Conservation (phyloP, 2,797 vertebrate genomes). For the Gallirallus australis region DNA sequence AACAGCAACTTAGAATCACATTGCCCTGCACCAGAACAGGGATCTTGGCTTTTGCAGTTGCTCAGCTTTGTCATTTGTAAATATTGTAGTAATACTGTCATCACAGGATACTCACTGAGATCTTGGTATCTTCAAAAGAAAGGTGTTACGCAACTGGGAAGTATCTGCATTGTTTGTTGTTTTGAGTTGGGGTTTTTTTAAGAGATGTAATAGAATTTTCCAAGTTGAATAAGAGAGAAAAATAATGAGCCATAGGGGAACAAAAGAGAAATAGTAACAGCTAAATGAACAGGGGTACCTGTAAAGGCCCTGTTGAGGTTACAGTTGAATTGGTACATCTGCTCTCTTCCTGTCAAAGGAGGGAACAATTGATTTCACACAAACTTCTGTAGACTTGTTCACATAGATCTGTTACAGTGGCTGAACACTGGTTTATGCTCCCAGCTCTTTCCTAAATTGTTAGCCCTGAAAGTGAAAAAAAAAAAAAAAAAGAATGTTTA, state of each 20-base stretch:
- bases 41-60: background rate
- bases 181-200: background rate
- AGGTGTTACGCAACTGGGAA: background rate
- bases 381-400: background rate
- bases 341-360: background rate
- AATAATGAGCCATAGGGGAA: background rate
- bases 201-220: background rate
- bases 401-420: background rate
- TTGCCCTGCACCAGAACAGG: background rate
- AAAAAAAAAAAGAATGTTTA: background rate
- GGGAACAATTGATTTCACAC: background rate
- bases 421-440: background rate
- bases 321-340: background rate
- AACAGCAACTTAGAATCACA: background rate
- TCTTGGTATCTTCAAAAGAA: background rate
- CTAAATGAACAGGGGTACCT: background rate
- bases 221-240: background rate
- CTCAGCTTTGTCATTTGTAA: background rate
- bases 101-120: background rate
- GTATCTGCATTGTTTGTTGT: rapidly evolving
- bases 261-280: background rate
- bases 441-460: background rate
- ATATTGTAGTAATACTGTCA: background rate
- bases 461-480: background rate
- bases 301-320: background rate